Evolutionary conservation across 2,113 vertebrate genomes (phyloP).

Genomic region (Leptosomus discolor): DNA sequence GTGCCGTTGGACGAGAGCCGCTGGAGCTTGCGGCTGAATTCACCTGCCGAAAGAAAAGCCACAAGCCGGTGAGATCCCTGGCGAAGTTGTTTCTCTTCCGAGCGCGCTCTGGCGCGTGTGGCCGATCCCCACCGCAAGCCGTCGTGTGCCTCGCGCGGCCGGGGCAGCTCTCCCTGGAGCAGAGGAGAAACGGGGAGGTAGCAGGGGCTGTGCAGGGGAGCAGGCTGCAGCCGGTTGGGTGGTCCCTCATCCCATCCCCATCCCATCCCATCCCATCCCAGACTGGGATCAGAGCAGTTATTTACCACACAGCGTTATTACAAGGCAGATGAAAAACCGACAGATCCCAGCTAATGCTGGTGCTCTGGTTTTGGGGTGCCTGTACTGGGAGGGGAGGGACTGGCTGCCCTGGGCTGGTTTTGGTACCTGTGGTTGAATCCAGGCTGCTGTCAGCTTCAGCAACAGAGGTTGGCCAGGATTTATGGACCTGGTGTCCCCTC

Average conservation of each 20-base stretch:
- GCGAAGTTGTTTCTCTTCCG: neutral
- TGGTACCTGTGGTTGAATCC: slow-evolving; percentile 78
- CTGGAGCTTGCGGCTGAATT: slow-evolving; percentile 78
- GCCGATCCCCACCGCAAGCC: neutral
- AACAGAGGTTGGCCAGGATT: slow-evolving; percentile 87
- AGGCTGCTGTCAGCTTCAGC: slow-evolving; percentile 75
- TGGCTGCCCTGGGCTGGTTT: neutral
- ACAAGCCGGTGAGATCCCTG: fast-evolving
- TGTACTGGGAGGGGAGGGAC: neutral
- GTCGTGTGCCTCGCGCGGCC: fast-evolving
- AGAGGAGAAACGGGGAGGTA: fast-evolving
- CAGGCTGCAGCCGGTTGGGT: neutral
- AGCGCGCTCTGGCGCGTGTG: fast-evolving
- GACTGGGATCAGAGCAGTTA: neutral
- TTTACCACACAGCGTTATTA: neutral
- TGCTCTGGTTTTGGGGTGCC: neutral
- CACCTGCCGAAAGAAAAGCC: slow-evolving; percentile 69
- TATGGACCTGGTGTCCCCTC: slow-evolving; percentile 83
- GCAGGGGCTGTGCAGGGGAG: neutral
- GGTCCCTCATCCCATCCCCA: neutral
- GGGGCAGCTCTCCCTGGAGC: neutral
- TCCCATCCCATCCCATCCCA: neutral
- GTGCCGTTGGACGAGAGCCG: slow-evolving; percentile 83
- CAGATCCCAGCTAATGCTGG: fast-evolving
- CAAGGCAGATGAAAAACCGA: neutral